Evolutionary conservation across 2,113 vertebrate species (phyloP), one percentile per base, ranked within the genome.

Genomic region (Bombycilla garrulus): DNA sequence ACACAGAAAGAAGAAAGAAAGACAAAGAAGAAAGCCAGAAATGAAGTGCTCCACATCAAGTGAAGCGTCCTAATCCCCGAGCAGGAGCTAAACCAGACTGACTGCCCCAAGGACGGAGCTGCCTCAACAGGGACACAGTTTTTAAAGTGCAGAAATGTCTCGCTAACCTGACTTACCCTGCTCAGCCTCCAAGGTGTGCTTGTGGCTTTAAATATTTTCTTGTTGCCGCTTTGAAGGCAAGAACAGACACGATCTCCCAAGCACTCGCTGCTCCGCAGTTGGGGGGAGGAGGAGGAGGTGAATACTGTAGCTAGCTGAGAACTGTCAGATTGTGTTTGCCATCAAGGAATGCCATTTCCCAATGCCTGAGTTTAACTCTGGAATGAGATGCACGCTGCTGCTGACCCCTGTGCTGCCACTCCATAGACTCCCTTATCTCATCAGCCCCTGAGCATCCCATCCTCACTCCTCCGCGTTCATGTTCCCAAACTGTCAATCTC

Each of bases 271-370:
- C 92, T 91, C 90, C 0, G 31, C 66, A 57, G 58, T n/a, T 22
- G 45, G 45, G 35, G 78, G 95, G 95, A 91, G 95, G 91, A 78
- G 95, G 92, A 81, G 95, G 81, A 58, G 87, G 84, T 36, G 88
- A 90, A 83, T 53, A 62, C 90, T 93, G 80, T 64, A 92, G 82
- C 93, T 93, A 94, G 93, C 93, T 96, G 93, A 93, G 88, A 96
- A 94, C 95, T 97, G 96, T 97, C 96, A 96, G 80, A 83, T 94
- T 95, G 92, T 96, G 95, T 96, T 97, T 97, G 94, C 97, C 93
- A 94, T 96, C 96, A 96, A 94, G 93, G 95, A 96, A 97, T 94
- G 95, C 96, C 92, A 96, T 96, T 97, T 96, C 93, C 95, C 94
- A 80, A 96, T 64, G 91, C 95, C 89, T 64, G 83, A 86, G 74